Base-by-base conservation (phyloP, 2,797 vertebrate species). In the Gobio occitaniae region DNA sequence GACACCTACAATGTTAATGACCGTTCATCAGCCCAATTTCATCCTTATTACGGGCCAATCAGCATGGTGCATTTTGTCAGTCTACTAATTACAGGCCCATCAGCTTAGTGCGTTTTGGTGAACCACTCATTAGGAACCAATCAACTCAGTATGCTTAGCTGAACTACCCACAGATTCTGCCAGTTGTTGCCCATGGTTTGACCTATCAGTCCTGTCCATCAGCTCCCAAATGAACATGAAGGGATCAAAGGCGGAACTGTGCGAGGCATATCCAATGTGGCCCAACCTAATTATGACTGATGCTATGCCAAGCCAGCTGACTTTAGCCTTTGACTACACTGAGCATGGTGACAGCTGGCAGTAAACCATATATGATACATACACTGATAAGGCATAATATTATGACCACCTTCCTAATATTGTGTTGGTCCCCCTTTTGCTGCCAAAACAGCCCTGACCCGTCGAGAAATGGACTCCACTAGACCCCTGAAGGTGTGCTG, bases 71-170 rank as follows among this genome's bases (percentile, higher is more conserved):
- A 75, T 82, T 83, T 83, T 59, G 68, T 85, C 75, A 75, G 79
- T 70, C 72, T 78, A 19, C 72, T 82, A 84, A 85, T 87, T 87
- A 87, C 48, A 78, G 79, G 56, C 86, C 66, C 78, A 78, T 77
- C 84, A 86, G 86, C 63, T 82, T 74, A 36, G 69, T 52, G 68
- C 52, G 32, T 86, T 66, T 84, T 87, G 61, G 68, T 88, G 80
- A 88, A 69, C 79, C 71, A 2, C 74, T 86, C 86, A 86, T 89
- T 90, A 86, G 78, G 54, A 85, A 84, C 85, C 86, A 89, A 89
- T 90, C 86, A 89, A 80, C 82, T 75, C 48, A 41, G 72, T 80
- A 69, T 81, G 83, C 86, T 86, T 81, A 71, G 80, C 74, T 38
- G 16, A 25, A 65, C 82, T 78, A 13, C 84, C 87, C 86, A 85